A percentile compares a stretch with the other conserved stretches of the same genome.
Evolutionary conservation across 2,113 vertebrate species (phyloP).

Genomic region (Oncorhynchus clarkii): DNA sequence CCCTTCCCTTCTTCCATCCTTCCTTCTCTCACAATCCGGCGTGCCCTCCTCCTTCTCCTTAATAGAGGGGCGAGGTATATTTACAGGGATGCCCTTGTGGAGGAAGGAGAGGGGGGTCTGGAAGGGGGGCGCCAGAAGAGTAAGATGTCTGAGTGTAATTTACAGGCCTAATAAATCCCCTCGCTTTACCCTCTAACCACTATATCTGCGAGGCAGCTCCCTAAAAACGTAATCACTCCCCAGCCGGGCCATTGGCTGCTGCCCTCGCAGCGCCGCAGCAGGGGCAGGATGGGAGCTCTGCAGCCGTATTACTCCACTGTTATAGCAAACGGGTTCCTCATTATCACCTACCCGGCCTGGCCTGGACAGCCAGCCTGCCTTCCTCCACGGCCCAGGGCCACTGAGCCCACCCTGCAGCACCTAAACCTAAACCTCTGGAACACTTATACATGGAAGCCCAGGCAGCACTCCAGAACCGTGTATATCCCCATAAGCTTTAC

Average conservation of each 20-base stretch:
- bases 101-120: constrained; percentile 7
- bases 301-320: too few relatives aligned
- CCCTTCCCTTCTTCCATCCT: not conserved
- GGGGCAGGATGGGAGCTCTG: constrained; percentile 28
- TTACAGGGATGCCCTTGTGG: constrained; percentile 39
- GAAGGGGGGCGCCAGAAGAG: constrained; percentile 17
- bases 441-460: too few relatives aligned
- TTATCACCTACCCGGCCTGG: too few relatives aligned
- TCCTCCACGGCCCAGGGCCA: too few relatives aligned
- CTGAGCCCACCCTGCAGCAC: too few relatives aligned
- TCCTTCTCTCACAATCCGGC: not conserved
- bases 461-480: too few relatives aligned
- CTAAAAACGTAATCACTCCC: constrained; percentile 73
- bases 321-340: too few relatives aligned
- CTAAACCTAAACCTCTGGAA: too few relatives aligned
- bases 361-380: too few relatives aligned
- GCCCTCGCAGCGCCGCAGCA: constrained; percentile 40
- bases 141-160: constrained; percentile 65
- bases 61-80: not conserved
- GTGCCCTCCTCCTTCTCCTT: not conserved
- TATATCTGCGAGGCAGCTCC: constrained; percentile 65
- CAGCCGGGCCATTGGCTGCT: constrained; percentile 36
- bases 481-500: too few relatives aligned
- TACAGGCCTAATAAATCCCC: constrained; percentile 73
- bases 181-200: constrained; percentile 74